phyloP scores from a whole-genome alignment of 2,797 vertebrate species.

The Macrochelys suwanniensis region DNA sequence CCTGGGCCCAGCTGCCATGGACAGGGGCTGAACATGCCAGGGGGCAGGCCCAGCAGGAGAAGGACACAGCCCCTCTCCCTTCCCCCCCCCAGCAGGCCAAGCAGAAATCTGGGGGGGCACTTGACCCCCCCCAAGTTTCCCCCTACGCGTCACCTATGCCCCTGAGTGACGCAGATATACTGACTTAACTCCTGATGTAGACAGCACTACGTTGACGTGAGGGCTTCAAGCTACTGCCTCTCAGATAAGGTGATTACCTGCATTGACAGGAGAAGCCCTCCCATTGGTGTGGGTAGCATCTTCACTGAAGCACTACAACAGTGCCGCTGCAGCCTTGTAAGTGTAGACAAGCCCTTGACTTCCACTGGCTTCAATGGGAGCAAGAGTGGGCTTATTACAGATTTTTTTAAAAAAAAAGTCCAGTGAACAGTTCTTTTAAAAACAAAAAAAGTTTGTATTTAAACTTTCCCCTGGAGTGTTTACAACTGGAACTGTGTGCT shows the following conservation, averaged over 20 bases:
- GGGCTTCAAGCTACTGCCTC: neutral
- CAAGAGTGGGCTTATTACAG: neutral
- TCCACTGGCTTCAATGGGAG: neutral
- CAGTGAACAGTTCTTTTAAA: neutral
- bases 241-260: neutral
- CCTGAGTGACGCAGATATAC: neutral
- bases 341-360: too few relatives aligned
- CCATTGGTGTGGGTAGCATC: neutral
- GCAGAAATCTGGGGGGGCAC: too few relatives aligned
- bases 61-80: too few relatives aligned
- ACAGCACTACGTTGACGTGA: neutral
- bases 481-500: neutral
- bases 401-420: neutral
- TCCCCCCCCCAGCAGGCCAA: too few relatives aligned
- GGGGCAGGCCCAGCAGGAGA: too few relatives aligned
- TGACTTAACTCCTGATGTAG: neutral
- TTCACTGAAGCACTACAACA: too few relatives aligned
- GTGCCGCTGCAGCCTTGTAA: too few relatives aligned
- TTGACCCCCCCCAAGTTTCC: too few relatives aligned
- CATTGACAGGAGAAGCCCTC: neutral
- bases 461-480: neutral
- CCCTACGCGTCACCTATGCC: too few relatives aligned
- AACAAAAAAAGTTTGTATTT: neutral
- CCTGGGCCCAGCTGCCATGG: too few relatives aligned
- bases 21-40: too few relatives aligned